Evolutionary conservation across 2,797 vertebrate genomes (phyloP).

Genomic region (Kryptopterus vitreolus): DNA sequence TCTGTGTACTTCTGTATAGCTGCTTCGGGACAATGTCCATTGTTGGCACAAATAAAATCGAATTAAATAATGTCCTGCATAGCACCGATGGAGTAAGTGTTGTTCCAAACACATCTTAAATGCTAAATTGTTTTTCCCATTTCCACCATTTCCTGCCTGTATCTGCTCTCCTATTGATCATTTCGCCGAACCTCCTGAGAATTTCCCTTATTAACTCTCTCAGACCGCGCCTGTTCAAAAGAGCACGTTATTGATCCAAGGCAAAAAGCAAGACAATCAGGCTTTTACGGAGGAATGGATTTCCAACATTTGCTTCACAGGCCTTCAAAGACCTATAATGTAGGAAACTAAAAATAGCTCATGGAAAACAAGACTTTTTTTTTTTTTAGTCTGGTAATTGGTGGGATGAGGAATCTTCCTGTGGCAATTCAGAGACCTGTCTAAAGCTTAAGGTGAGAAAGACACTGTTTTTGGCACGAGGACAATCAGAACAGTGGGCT

Average conservation of each 20-base stretch:
- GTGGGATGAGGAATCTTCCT: not conserved
- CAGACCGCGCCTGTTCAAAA: conserved; percentile 45
- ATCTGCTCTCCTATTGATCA: conserved; percentile 33
- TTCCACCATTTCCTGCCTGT: not conserved
- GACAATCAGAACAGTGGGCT: not conserved
- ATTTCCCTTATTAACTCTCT: conserved; percentile 51
- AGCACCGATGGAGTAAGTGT: not conserved
- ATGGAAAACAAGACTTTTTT: conserved; percentile 1
- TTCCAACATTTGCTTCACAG: conserved; percentile 41
- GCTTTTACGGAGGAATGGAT: conserved; percentile 39
- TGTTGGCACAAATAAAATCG: no score
- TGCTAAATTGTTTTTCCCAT: conserved; percentile 17
- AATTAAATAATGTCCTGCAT: no score
- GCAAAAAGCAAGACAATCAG: conserved; percentile 32
- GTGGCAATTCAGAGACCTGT: conserved; percentile 22
- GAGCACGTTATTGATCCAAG: conserved; percentile 49
- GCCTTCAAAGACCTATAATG: conserved; percentile 35
- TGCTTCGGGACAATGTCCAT: no score
- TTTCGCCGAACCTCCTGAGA: conserved; percentile 36
- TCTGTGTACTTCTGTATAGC: no score
- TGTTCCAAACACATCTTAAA: conserved; percentile 20
- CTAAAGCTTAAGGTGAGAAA: conserved; percentile 15
- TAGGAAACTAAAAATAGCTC: conserved; percentile 12
- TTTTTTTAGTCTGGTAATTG: conserved; percentile 12
- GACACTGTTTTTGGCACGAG: conserved; percentile 45